Conservation (phyloP, 2,797 vertebrate species). For the Rhabdomys pumilio region DNA sequence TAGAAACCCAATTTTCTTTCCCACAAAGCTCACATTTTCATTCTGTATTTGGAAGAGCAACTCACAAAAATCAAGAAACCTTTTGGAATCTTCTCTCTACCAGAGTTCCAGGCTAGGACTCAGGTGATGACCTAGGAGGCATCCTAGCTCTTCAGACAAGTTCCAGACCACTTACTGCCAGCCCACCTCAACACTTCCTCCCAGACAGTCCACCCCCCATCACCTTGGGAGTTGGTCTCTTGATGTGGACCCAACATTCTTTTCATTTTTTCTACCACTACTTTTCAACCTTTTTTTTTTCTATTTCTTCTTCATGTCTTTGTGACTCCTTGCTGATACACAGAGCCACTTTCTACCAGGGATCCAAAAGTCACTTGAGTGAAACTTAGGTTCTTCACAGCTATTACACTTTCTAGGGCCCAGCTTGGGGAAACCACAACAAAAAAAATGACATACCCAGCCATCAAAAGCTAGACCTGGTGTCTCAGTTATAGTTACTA, state of each 20-base stretch:
- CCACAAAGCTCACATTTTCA: neutral
- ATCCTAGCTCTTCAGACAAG: neutral
- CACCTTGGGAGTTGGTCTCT: neutral
- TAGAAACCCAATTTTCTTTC: constrained; percentile 34
- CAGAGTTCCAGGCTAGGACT: neutral
- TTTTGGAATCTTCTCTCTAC: neutral
- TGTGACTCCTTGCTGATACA: neutral
- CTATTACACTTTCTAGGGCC: neutral
- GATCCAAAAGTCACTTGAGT: neutral
- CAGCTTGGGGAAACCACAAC: neutral
- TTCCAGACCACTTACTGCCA: neutral
- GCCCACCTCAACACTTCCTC: neutral
- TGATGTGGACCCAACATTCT: neutral
- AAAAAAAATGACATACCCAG: neutral
- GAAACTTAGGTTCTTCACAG: neutral
- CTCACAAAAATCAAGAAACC: neutral
- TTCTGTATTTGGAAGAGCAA: neutral
- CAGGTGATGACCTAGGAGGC: neutral
- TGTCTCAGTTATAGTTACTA: neutral
- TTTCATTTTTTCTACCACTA: neutral
- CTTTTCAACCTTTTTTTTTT: neutral
- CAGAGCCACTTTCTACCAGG: neutral
- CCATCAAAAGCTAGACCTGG: neutral
- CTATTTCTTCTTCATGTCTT: neutral
- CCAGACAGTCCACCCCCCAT: neutral